Conservation (phyloP, 2,113 vertebrate genomes). For the Salminus brasiliensis region DNA sequence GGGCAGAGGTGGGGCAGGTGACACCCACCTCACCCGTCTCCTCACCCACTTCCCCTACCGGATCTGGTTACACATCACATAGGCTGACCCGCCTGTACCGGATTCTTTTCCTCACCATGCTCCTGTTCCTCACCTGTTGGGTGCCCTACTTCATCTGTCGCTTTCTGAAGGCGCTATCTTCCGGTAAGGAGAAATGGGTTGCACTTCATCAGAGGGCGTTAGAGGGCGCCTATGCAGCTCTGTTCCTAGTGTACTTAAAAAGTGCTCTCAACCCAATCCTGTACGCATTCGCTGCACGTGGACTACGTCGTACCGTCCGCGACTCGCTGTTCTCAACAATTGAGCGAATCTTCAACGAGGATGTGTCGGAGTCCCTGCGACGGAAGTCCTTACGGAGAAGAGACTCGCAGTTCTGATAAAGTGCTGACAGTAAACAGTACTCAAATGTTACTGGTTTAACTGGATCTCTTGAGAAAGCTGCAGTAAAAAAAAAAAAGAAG, state of each 20-base stretch:
- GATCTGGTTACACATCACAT: conserved; percentile 40
- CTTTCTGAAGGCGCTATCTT: conserved; percentile 61
- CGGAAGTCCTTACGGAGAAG: conserved; percentile 69
- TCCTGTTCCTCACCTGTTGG: conserved; percentile 80
- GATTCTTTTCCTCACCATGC: conserved; percentile 76
- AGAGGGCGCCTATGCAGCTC: conserved; percentile 53
- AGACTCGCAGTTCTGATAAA: conserved; percentile 64
- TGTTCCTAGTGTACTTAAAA: conserved; percentile 77
- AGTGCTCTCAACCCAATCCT: conserved; percentile 76
- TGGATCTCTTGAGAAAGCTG: neutral
- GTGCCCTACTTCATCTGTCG: conserved; percentile 79
- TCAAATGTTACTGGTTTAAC: neutral
- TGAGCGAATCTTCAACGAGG: conserved; percentile 75
- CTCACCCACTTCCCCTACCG: neutral
- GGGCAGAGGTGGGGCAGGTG: conserved; percentile 4
- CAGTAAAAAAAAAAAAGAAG: neutral
- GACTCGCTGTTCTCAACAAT: conserved; percentile 73
- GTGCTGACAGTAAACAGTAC: neutral
- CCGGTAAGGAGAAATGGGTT: fast-evolving
- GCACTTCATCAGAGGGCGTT: fast-evolving
- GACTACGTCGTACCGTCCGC: conserved; percentile 67
- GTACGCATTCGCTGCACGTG: conserved; percentile 77
- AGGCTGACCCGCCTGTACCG: conserved; percentile 72
- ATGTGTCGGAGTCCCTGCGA: conserved; percentile 68
- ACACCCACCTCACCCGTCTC: conserved; percentile 28